Evolutionary conservation across 1,140 invertebrate species (phyloP).

Genomic region (Aphaenogaster floridana): DNA sequence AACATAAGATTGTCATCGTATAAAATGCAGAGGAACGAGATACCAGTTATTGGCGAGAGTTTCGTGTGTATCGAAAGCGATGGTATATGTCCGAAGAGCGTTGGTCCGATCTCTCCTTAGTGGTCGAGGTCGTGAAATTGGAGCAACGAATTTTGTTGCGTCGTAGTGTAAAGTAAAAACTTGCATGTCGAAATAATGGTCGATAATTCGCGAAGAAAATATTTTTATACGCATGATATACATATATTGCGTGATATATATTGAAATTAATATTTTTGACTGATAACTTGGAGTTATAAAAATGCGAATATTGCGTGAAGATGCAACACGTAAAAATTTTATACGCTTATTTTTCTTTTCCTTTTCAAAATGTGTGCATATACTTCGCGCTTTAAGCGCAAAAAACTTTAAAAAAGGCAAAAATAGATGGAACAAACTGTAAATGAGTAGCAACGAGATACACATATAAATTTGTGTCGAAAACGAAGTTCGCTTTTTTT

Average conservation of each 20-base stretch:
- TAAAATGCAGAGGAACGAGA: conserved; percentile 6
- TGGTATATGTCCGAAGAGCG: conserved; percentile 7
- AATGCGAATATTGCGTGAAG: not conserved
- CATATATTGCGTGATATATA: not conserved
- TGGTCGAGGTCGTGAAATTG: conserved; percentile 41
- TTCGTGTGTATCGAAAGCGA: conserved; percentile 2
- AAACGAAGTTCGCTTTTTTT: conserved; percentile 1
- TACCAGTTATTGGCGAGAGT: conserved; percentile 3
- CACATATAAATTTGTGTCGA: not conserved
- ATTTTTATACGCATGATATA: not conserved
- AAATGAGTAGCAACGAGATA: not conserved
- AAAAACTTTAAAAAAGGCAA: not conserved
- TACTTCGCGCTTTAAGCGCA: not conserved
- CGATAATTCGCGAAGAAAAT: not conserved
- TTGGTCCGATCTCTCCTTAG: conserved; percentile 51
- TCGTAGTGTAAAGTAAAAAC: conserved; percentile 7
- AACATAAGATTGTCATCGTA: not conserved
- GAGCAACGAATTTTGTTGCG: conserved; percentile 13
- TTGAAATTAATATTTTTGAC: not conserved
- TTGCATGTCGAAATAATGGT: not conserved
- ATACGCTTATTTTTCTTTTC: not conserved
- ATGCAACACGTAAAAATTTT: not conserved
- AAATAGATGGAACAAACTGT: not conserved
- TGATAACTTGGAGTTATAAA: not conserved
- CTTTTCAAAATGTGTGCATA: not conserved